Percentiles rank a stretch among this genome's conserved stretches.
Evolutionary conservation across 2,797 vertebrate genomes (phyloP).

Genomic region (Catharus ustulatus): DNA sequence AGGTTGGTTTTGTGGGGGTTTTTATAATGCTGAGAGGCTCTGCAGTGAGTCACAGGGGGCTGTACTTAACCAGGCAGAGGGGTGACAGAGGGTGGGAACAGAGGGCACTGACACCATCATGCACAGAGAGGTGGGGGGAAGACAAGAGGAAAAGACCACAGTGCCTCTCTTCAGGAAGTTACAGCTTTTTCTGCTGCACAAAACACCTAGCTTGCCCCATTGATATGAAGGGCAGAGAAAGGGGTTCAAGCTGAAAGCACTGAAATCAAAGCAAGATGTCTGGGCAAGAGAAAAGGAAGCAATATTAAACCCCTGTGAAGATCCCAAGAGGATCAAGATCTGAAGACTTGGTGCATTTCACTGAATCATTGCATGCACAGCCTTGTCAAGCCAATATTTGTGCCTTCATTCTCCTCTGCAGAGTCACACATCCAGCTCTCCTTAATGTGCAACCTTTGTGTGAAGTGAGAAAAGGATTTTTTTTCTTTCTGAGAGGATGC

Average conservation of each 20-base stretch:
- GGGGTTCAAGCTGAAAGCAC: background rate
- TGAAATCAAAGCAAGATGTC: background rate
- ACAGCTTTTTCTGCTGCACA: background rate
- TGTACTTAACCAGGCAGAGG: background rate
- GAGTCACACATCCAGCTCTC: background rate
- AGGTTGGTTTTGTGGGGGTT: background rate
- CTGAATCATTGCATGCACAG: background rate
- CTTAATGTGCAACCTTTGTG: background rate
- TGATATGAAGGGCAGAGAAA: background rate
- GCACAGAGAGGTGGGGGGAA: background rate
- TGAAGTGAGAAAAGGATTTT: background rate
- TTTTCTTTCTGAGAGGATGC: background rate
- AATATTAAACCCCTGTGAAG: background rate
- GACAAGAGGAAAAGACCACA: accelerated
- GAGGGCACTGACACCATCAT: background rate
- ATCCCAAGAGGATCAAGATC: background rate
- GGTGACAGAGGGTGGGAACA: background rate
- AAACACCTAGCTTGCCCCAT: background rate
- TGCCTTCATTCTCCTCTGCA: background rate
- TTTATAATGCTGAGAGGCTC: background rate
- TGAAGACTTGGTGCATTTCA: background rate
- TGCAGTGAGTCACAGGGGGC: background rate
- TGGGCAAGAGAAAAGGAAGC: background rate
- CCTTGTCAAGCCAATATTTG: background rate
- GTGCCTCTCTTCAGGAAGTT: background rate